phyloP scores from a whole-genome alignment of 1,140 invertebrate species.

The Zaprionus kolodkinae region DNA sequence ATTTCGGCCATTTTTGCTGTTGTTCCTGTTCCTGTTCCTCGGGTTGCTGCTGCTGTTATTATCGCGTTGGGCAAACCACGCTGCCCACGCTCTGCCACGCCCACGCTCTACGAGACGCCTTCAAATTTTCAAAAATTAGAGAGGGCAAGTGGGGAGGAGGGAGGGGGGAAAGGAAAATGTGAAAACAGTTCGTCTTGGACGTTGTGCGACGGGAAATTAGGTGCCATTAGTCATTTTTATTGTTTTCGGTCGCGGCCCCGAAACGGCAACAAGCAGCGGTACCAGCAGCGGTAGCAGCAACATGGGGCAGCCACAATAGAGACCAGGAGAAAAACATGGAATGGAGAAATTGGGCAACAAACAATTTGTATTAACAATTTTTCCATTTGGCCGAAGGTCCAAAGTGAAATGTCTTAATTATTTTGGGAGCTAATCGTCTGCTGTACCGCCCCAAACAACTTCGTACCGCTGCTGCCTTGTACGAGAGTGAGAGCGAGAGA shows the following conservation, averaged over 20 bases:
- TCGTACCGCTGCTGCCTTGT: no score
- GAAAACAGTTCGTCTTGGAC: slow-evolving; percentile 9
- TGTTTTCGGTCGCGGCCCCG: slow-evolving; percentile 74
- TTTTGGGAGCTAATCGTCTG: slow-evolving; percentile 71
- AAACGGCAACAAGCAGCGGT: slow-evolving; percentile 27
- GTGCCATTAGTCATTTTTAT: slow-evolving; percentile 83
- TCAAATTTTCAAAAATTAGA: background rate
- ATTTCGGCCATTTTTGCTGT: background rate
- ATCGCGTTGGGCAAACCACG: background rate
- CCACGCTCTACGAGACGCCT: slow-evolving; percentile 1
- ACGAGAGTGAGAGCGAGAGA: slow-evolving; percentile 24
- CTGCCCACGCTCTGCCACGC: slow-evolving; percentile 3
- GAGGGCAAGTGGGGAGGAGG: background rate
- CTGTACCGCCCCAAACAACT: background rate
- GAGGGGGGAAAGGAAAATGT: background rate
- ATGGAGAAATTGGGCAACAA: slow-evolving; percentile 72
- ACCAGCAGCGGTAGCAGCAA: slow-evolving; percentile 25
- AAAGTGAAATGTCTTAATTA: slow-evolving; percentile 81
- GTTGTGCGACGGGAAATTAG: slow-evolving; percentile 72
- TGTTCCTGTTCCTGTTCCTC: background rate
- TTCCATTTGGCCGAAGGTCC: slow-evolving; percentile 59
- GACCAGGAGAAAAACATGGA: slow-evolving; percentile 41
- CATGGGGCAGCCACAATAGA: slow-evolving; percentile 8
- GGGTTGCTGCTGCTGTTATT: background rate
- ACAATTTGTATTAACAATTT: slow-evolving; percentile 81